A percentile compares a stretch with the other conserved stretches of the same genome.
Conservation (phyloP, 2,113 vertebrate genomes). For the Bubo scandiacus region DNA sequence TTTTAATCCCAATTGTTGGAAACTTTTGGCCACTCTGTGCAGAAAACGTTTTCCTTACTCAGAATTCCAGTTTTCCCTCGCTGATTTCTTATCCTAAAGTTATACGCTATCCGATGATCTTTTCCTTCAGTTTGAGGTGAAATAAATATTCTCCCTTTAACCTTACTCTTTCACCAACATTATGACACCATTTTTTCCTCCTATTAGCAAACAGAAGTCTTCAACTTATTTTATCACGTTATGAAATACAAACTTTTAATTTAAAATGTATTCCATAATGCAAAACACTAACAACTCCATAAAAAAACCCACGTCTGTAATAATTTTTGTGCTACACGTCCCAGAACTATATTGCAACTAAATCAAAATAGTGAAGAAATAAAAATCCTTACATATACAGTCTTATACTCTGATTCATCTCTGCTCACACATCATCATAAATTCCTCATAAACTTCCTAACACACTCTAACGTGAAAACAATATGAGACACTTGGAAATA, state of each 20-base stretch:
- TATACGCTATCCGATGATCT: rapidly evolving
- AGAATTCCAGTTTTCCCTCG: neutral
- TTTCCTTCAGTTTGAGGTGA: neutral
- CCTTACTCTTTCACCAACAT: neutral
- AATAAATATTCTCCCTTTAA: neutral
- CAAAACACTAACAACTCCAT: neutral
- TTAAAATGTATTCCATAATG: neutral
- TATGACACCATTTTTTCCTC: neutral
- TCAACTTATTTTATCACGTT: neutral
- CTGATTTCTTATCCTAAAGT: neutral
- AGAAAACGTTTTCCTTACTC: neutral
- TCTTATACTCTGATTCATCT: no score
- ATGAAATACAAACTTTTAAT: neutral
- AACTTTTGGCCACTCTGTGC: neutral
- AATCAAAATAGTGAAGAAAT: neutral
- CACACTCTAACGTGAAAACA: neutral
- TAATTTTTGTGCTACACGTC: neutral
- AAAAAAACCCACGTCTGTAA: neutral
- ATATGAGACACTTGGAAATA: rapidly evolving
- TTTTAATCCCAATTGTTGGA: neutral
- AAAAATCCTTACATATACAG: rapidly evolving
- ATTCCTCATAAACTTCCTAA: neutral
- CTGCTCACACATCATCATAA: neutral
- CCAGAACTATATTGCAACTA: rapidly evolving
- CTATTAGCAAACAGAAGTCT: neutral